Evolutionary conservation across 2,888 invertebrate species (phyloP).

Genomic region (Leucoma salicis): DNA sequence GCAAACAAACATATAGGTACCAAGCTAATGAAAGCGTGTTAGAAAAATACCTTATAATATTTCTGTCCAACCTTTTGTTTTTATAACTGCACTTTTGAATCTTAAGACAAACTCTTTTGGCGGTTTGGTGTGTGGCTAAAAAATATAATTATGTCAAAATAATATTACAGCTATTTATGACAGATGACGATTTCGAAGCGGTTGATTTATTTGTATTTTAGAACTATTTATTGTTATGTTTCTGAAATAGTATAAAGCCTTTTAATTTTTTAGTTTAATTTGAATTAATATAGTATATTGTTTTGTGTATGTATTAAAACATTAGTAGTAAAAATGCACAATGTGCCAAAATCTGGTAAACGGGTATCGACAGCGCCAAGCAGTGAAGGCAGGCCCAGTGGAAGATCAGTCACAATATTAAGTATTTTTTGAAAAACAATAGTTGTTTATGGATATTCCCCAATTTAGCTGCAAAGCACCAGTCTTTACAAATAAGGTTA

Average conservation of each 20-base stretch:
- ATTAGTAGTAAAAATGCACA: background rate
- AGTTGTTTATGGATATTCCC: too few species aligned
- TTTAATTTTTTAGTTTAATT: constrained; percentile 15
- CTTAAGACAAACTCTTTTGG: background rate
- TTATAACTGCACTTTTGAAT: too few species aligned
- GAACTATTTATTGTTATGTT: constrained; percentile 12
- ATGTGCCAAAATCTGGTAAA: background rate
- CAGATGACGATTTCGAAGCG: constrained; percentile 3
- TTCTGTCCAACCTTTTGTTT: too few species aligned
- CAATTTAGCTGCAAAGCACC: too few species aligned
- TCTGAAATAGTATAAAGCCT: constrained; percentile 15
- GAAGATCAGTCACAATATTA: constrained; percentile 2
- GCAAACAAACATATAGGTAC: too few species aligned
- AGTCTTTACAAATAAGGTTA: too few species aligned
- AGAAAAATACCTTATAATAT: too few species aligned
- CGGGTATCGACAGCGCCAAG: background rate
- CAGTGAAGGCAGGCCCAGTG: too few species aligned
- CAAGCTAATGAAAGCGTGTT: too few species aligned
- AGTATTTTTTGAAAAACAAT: constrained; percentile 5
- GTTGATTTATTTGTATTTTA: constrained; percentile 11
- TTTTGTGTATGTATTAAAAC: background rate
- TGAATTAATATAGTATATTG: constrained; percentile 7
- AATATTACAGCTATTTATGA: background rate
- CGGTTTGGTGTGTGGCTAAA: background rate
- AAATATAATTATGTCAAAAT: background rate